Evolutionary conservation across 1,140 invertebrate species (phyloP), one percentile per base, ranked within the genome.

Genomic region (Solenopsis invicta): DNA sequence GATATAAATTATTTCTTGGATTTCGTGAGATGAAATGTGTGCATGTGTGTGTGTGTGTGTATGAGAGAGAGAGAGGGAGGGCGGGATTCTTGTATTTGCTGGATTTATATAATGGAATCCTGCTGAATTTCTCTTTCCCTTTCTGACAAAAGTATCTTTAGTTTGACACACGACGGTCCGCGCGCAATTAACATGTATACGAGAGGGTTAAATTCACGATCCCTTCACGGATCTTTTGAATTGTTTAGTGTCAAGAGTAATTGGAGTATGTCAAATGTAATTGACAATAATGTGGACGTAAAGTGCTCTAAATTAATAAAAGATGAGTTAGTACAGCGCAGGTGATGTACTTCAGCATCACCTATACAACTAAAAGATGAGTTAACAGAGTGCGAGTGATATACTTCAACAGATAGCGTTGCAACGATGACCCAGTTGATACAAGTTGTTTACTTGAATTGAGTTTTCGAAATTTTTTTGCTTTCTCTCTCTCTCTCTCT

Each of bases 81-180:
- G n/a, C n/a, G n/a, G n/a, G n/a, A n/a, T n/a, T n/a, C n/a, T n/a
- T n/a, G n/a, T n/a, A n/a, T n/a, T n/a, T 48, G 61, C 50, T 75
- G 89, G 59, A 90, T 90, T 89, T 90, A 77, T 89, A 52, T 89
- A 89, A 90, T 90, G 85, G 86, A 90, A 90, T 90, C 78, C 71
- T 78, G 21, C 59, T 52, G 52, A 24, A 13, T 78, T n/a, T 29
- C 54, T 29, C 12, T n/a, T 4, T 13, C 52, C 29, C 41, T 59
- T 74, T 16, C 24, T 41, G n/a, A 18, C 69, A 9, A 84, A 74
- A 75, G 34, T 61, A 34, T 82, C n/a, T 59, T 4, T 13, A 24
- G 18, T 34, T 74, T 75, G 69, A 62, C 41, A 37, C 5, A 29
- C 18, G 34, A 29, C 16, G 16, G 16, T 71, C 34, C 18, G 37